phyloP scores from a whole-genome alignment of 2,888 invertebrate species.

The Platerodrilus igneus region DNA sequence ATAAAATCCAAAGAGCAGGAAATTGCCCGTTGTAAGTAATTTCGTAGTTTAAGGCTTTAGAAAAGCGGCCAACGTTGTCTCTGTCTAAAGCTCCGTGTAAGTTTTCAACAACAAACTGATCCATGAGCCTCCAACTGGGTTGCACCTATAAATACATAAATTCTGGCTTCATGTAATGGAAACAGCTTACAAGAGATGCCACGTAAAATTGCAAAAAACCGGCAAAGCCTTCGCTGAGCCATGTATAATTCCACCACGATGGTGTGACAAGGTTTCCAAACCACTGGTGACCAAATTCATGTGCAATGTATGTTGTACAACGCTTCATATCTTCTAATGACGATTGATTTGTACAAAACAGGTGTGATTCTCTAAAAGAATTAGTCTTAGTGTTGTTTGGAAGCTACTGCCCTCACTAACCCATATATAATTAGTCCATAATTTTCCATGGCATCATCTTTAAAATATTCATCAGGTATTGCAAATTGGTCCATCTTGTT shows the following conservation, averaged over 20 bases:
- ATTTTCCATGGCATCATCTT: conserved; percentile 88
- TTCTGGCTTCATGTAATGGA: conserved; percentile 7
- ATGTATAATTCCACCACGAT: conserved; percentile 12
- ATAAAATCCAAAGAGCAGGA: conserved; percentile 30
- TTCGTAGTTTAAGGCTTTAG: conserved; percentile 51
- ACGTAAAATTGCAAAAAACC: conserved; percentile 16
- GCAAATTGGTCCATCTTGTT: conserved; percentile 73
- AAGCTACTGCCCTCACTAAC: conserved; percentile 34
- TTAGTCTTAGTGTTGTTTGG: neutral
- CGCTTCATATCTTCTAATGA: conserved; percentile 14
- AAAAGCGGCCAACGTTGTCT: too few relatives aligned
- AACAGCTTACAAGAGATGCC: conserved; percentile 13
- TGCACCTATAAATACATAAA: conserved; percentile 7
- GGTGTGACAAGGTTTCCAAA: conserved; percentile 53
- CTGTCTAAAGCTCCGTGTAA: conserved; percentile 53
- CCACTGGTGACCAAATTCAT: conserved; percentile 77
- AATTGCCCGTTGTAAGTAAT: conserved; percentile 56
- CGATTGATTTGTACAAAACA: conserved; percentile 14
- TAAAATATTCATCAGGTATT: conserved; percentile 66
- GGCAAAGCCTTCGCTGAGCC: conserved; percentile 21
- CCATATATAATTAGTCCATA: conserved; percentile 85
- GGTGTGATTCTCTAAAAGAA: conserved; percentile 14
- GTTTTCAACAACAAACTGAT: conserved; percentile 11
- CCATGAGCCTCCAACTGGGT: conserved; percentile 18
- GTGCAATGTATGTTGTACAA: conserved; percentile 55